Evolutionary conservation across 2,113 vertebrate genomes (phyloP), one percentile per base, ranked within the genome.

Genomic region (Guaruba guarouba): DNA sequence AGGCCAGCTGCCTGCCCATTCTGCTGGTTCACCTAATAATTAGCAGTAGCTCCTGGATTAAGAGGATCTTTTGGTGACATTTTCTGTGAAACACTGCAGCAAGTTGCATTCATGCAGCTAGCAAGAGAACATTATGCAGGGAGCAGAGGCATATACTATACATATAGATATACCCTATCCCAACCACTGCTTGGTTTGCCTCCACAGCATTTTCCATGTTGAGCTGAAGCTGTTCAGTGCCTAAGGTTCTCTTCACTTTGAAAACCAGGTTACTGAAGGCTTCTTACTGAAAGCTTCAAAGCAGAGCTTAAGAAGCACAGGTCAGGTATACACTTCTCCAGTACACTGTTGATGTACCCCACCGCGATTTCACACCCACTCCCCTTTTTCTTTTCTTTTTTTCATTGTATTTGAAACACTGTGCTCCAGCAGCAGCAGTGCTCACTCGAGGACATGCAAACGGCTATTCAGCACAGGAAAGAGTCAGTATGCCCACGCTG

Each of bases 181-280:
- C 46, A 82, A 6, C 75, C 92, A 37, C 68, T 77, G 66, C 86
- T 48, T 89, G 55, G 64, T 76, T 95, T 66, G 52, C 37, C 81
- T 94, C 59, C 90, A 92, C 68, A 23, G 31, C 66, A 73, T 83
- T 84, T 90, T 43, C 91, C 87, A 78, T 33, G 64, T 91, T 93
- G 29, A 16, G 48, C 51, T 73, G 78, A 51, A 73, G 46, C 76
- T 61, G 22, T 61, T 90, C 61, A 71, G 66, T 67, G 69, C 75
- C 81, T 93, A 82, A 95, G 73, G 86, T 86, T 90, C 87, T 68
- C 81, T 57, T 94, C 92, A 81, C 88, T 92, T 96, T 76, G 77
- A 75, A 96, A 93, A 88, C 39, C 70, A 69, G 46, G 52, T 48
- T 96, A 86, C 76, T 33, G 44, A 67, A 35, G 28, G 69, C 2